Evolutionary conservation across 2,113 vertebrate species (phyloP).

Genomic region (Chroicocephalus ridibundus): DNA sequence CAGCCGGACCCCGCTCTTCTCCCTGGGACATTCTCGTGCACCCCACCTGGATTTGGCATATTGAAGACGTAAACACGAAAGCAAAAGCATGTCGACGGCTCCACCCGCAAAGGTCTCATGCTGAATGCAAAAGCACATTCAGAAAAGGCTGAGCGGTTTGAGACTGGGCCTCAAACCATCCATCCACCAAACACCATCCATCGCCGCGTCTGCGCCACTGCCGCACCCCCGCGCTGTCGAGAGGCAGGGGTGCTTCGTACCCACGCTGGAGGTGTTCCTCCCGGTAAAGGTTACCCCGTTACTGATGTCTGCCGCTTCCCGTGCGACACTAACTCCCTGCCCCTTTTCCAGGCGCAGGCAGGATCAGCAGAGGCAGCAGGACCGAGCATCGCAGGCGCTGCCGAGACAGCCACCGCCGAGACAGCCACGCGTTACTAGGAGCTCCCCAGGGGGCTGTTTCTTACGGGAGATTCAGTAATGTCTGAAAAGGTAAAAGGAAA

Average conservation of each 20-base stretch:
- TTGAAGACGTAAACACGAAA: background rate
- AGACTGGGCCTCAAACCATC: background rate
- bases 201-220: background rate
- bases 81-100: background rate
- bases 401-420: background rate
- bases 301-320: background rate
- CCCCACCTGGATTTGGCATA: background rate
- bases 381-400: background rate
- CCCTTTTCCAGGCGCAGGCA: background rate
- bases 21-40: background rate
- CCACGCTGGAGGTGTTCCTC: background rate
- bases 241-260: background rate
- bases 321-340: background rate
- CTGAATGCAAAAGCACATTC: background rate
- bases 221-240: background rate
- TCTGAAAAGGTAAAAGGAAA: background rate
- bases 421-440: rapidly evolving
- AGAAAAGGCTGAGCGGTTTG: background rate
- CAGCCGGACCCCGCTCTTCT: background rate
- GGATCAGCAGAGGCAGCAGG: background rate
- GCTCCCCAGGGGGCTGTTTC: background rate
- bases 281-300: background rate
- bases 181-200: background rate
- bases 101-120: background rate
- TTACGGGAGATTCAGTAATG: background rate